Conservation (phyloP, 2,797 vertebrate species). For the Anableps anableps region DNA sequence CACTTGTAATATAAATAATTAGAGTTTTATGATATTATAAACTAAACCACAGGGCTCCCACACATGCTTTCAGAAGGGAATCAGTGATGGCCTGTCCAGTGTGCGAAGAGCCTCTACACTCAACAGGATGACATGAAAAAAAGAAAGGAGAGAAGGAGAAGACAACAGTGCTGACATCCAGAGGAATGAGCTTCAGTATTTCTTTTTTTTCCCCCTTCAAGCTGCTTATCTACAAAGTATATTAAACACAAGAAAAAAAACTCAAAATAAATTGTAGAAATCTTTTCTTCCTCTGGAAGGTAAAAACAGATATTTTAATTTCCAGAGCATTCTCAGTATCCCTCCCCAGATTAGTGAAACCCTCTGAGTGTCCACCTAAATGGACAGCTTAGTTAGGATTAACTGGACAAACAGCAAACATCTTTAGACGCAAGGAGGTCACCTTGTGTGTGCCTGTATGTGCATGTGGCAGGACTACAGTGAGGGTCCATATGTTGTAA, state of each 20-base stretch:
- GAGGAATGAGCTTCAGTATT: constrained; percentile 26
- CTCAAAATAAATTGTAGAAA: neutral
- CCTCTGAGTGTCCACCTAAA: constrained; percentile 64
- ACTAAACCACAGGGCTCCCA: neutral
- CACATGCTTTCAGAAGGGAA: neutral
- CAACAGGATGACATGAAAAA: neutral
- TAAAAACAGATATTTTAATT: neutral
- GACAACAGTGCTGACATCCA: constrained; percentile 50
- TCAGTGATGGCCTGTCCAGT: neutral
- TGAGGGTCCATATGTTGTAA: constrained; percentile 78
- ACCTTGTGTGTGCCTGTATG: constrained; percentile 61
- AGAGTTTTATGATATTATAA: neutral
- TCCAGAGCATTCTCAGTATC: constrained; percentile 19
- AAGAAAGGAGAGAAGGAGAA: neutral
- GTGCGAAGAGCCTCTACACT: neutral
- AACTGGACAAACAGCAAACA: constrained; percentile 69
- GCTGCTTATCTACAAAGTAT: neutral
- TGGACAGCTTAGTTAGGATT: constrained; percentile 79
- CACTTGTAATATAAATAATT: neutral
- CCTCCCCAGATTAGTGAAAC: constrained; percentile 29
- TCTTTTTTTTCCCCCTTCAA: constrained; percentile 9
- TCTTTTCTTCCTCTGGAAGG: neutral
- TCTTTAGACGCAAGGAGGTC: constrained; percentile 65
- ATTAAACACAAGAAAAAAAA: neutral
- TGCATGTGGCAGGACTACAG: constrained; percentile 67